Evolutionary conservation across 2,888 invertebrate genomes (phyloP), one percentile per base, ranked within the genome.

Genomic region (Euproctis similis): DNA sequence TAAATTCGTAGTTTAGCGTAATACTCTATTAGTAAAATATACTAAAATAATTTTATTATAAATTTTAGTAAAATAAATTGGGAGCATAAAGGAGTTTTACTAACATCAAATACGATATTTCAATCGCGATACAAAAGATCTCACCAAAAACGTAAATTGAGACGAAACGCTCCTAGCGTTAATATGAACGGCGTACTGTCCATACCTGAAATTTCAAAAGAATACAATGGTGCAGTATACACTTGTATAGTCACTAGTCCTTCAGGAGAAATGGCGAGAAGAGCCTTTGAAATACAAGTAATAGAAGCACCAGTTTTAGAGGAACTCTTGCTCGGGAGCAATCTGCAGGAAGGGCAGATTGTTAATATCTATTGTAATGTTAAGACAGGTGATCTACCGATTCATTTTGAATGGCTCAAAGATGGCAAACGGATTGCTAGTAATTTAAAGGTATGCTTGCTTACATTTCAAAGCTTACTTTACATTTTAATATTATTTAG

Each of bases 291-390:
- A 57, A 88, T 92, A 37, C 89, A 90, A 55, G 87, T 92, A 6
- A 89, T 90, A 57, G 85, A 84, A 72, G 94, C 93, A 1, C 95
- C 95, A 0, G 88, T 93, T 26, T 86, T 95, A 53, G 94, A 94
- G 63, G 91, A 94, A 27, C 90, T 96, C 57, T 85, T 88, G 16
- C 90, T 96, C 49, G 93, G 94, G 0, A 88, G 89, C 29, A 92
- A 92, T 60, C 85, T 94, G 0, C 92, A 93, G 68, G 91, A 95
- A 78, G 92, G 93, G 24, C 91, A 94, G 62, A 87, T 95, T 46
- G 92, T 92, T 13, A 91, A 94, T 67, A 92, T 95, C 25, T 92
- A 94, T 25, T 94, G 93, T 60, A 91, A 91, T 47, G 89, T 93
- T 1, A 89, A 90, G 24, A 86, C 88, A 27, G 90, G 90, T 6